Evolutionary conservation across 1,140 invertebrate species (phyloP).

Genomic region (Atta colombica): DNA sequence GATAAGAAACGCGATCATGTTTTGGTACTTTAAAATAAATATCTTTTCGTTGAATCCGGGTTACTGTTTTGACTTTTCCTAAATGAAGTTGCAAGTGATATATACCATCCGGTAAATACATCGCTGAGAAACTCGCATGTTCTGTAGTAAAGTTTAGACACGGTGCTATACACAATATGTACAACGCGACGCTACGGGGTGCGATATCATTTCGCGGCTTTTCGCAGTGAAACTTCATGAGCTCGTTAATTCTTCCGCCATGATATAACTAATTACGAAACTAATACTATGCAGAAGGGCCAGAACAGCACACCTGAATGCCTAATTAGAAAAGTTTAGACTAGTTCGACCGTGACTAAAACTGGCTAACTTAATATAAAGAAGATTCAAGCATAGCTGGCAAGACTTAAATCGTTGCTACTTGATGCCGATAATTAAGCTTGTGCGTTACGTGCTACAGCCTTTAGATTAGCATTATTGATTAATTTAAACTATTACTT

Average conservation of each 20-base stretch:
- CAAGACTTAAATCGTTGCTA: slow-evolving; percentile 33
- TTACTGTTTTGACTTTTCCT: slow-evolving; percentile 15
- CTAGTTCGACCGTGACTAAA: slow-evolving; percentile 38
- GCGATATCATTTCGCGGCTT: slow-evolving; percentile 40
- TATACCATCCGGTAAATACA: neutral
- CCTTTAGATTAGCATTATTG: slow-evolving; percentile 11
- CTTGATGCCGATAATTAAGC: slow-evolving; percentile 46
- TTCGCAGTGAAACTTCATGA: slow-evolving; percentile 31
- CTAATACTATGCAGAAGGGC: slow-evolving; percentile 37
- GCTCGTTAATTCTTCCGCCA: slow-evolving; percentile 47
- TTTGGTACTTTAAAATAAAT: neutral
- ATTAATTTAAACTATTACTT: slow-evolving; percentile 42
- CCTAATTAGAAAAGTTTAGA: slow-evolving; percentile 60
- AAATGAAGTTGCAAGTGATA: slow-evolving; percentile 16
- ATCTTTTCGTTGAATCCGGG: neutral
- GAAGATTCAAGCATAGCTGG: neutral
- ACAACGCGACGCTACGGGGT: slow-evolving; percentile 9
- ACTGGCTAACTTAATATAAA: slow-evolving; percentile 42
- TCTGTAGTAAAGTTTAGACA: slow-evolving; percentile 40
- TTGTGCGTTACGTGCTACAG: slow-evolving; percentile 1
- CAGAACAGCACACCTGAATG: slow-evolving; percentile 25
- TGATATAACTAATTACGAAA: slow-evolving; percentile 60
- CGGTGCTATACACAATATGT: slow-evolving; percentile 18
- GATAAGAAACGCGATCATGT: neutral
- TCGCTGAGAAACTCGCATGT: slow-evolving; percentile 8